Conservation (phyloP, 2,888 invertebrate genomes). For the Cephus runcator region DNA sequence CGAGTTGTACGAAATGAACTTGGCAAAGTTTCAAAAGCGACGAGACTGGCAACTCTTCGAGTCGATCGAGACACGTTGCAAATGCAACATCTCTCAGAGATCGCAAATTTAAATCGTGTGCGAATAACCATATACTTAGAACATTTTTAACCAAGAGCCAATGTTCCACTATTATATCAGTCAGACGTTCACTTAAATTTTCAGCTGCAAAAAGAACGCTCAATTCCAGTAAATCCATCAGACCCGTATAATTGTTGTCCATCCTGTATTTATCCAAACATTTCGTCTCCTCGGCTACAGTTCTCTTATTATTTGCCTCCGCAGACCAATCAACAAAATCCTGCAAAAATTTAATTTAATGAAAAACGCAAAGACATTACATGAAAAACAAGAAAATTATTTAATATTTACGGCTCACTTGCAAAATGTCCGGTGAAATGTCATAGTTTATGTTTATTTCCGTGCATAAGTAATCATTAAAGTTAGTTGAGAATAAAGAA, state of each 20-base stretch:
- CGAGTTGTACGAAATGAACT: conserved; percentile 36
- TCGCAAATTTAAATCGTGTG: conserved; percentile 41
- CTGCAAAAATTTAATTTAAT: conserved; percentile 28
- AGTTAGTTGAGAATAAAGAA: conserved; percentile 46
- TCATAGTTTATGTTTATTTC: conserved; percentile 51
- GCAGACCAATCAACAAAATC: conserved; percentile 50
- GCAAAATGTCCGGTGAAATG: conserved; percentile 36
- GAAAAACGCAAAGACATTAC: conserved; percentile 2
- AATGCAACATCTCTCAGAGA: conserved; percentile 38
- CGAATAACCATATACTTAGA: conserved; percentile 45
- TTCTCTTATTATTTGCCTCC: conserved; percentile 28
- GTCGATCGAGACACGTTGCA: conserved; percentile 45
- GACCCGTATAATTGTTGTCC: conserved; percentile 25
- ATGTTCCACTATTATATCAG: conserved; percentile 38
- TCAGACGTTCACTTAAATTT: conserved; percentile 38
- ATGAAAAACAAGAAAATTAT: not conserved
- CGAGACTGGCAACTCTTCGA: conserved; percentile 38
- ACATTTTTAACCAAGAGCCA: conserved; percentile 41
- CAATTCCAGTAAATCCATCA: conserved; percentile 45
- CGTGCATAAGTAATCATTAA: conserved; percentile 40
- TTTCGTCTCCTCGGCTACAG: conserved; percentile 24
- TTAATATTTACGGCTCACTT: conserved; percentile 32
- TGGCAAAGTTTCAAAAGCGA: conserved; percentile 27
- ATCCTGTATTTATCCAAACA: conserved; percentile 36
- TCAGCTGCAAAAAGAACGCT: conserved; percentile 48